Conservation (phyloP, 2,888 invertebrate genomes). For the Endotricha flammealis region DNA sequence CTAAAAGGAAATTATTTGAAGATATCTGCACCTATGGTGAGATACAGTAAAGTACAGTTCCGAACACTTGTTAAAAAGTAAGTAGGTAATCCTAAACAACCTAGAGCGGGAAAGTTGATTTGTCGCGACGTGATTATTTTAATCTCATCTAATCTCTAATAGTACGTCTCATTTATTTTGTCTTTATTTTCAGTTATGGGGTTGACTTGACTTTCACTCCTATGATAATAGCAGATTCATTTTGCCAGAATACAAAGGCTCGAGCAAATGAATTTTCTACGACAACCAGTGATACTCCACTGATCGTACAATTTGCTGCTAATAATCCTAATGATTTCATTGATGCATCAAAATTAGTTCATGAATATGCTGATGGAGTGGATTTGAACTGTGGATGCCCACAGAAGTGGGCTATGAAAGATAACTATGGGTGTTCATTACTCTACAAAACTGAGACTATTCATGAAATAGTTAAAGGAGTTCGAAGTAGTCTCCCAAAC, state of each 20-base stretch:
- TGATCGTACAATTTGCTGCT: slow-evolving; percentile 97
- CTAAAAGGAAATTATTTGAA: slow-evolving; percentile 79
- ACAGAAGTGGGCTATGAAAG: slow-evolving; percentile 95
- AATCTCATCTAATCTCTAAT: too few species aligned
- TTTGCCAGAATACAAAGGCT: slow-evolving; percentile 92
- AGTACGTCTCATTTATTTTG: slow-evolving; percentile 4
- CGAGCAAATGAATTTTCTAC: slow-evolving; percentile 90
- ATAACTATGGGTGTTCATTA: slow-evolving; percentile 92
- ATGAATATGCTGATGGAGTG: slow-evolving; percentile 91
- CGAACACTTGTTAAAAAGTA: slow-evolving; percentile 66
- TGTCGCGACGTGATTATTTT: neutral
- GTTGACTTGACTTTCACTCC: slow-evolving; percentile 96
- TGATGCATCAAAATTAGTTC: slow-evolving; percentile 89
- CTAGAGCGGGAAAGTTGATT: neutral
- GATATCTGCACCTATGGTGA: slow-evolving; percentile 97
- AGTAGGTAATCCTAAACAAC: slow-evolving; percentile 30
- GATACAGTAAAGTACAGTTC: slow-evolving; percentile 84
- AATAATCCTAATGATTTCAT: slow-evolving; percentile 90
- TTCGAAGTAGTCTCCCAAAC: slow-evolving; percentile 83
- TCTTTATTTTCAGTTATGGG: slow-evolving; percentile 80
- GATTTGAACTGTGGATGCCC: slow-evolving; percentile 99
- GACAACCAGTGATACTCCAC: slow-evolving; percentile 85
- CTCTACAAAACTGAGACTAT: slow-evolving; percentile 90
- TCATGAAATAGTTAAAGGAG: slow-evolving; percentile 86
- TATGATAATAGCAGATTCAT: slow-evolving; percentile 97